Evolutionary conservation across 2,797 vertebrate genomes (phyloP), one percentile per base, ranked within the genome.

Genomic region (Microchirus variegatus): DNA sequence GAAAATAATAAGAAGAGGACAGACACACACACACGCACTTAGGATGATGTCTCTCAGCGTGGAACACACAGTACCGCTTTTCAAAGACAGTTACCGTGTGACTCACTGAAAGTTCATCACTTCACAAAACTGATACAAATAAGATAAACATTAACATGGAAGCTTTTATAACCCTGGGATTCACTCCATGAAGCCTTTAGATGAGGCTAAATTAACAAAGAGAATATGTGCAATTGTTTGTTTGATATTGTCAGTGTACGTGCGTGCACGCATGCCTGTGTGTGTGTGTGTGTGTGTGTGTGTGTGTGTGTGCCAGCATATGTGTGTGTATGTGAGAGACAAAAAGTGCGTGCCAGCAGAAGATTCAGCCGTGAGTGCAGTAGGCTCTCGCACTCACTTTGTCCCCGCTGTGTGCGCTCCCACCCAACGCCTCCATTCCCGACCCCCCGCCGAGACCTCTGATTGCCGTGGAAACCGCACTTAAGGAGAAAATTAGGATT

Each of bases 381-480:
- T 76, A 78, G 79, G 86, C 82, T 79, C 77, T 83, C 83, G 64
- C 88, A 72, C 81, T 87, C 75, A 62, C 85, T 88, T 82, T 81
- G 84, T 88, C 78, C 86, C 87, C 38, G 88, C 87, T 90, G 89
- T 47, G 87, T 66, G 73, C 62, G 80, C 87, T 87, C 87, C 86
- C 85, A 89, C 88, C 89, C 86, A 86, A 87, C 82, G 86, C 87
- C 92, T 90, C 83, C 87, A 75, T 74, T 85, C 62, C 45, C 67
- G 83, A 86, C 89, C 90, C 87, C 92, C 91, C 76, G 88, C 87
- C 50, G 90, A 84, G 87, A 68, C 81, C 84, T 85, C 87, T 92
- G 89, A 93, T 92, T 92, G 90, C 92, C 78, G 89, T 91, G 92
- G 92, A 92, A 93, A 91, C 89, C 59, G 79, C 90, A 89, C 90